These are phyloP conservation scores for Lophura nycthemera DNA, from an alignment of 2,113 vertebrate genomes.

Conservation along the genomic window DNA sequence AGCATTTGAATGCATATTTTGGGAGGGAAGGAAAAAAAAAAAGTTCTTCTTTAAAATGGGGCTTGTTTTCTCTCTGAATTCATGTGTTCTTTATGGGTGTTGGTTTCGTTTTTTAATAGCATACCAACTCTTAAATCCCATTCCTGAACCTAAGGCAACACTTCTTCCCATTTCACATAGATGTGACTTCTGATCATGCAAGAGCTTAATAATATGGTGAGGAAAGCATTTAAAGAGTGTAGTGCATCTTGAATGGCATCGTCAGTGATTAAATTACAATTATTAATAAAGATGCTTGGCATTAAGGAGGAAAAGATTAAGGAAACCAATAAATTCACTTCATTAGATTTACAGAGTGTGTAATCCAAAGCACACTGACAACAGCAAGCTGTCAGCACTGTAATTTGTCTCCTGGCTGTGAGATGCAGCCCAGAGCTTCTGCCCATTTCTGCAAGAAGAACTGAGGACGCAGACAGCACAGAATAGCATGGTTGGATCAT, in stretches of 20 bases:
- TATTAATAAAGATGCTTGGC: not conserved
- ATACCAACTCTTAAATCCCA: not conserved
- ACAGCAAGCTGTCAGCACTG: not conserved
- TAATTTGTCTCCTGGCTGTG: not conserved
- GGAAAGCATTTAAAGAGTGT: not conserved
- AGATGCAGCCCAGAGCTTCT: not conserved
- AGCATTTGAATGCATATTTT: not conserved
- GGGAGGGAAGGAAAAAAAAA: not conserved
- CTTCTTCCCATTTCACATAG: not conserved
- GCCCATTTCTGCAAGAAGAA: conserved; percentile 34
- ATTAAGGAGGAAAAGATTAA: not conserved
- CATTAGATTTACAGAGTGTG: not conserved
- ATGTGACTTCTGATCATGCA: not conserved
- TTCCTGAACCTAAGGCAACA: not conserved
- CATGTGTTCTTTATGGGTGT: not conserved
- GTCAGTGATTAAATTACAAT: not conserved
- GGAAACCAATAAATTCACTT: not conserved
- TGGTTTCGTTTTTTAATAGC: not conserved
- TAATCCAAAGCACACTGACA: not conserved
- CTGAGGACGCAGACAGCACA: conserved; percentile 62
- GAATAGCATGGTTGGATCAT: conserved; percentile 64
- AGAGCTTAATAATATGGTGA: not conserved
- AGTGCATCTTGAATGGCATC: not conserved
- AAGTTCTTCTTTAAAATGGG: not conserved
- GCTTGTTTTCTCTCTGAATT: not conserved